Base-by-base conservation (phyloP, 1,140 invertebrate species). In the Ctenoplectra terminalis region DNA sequence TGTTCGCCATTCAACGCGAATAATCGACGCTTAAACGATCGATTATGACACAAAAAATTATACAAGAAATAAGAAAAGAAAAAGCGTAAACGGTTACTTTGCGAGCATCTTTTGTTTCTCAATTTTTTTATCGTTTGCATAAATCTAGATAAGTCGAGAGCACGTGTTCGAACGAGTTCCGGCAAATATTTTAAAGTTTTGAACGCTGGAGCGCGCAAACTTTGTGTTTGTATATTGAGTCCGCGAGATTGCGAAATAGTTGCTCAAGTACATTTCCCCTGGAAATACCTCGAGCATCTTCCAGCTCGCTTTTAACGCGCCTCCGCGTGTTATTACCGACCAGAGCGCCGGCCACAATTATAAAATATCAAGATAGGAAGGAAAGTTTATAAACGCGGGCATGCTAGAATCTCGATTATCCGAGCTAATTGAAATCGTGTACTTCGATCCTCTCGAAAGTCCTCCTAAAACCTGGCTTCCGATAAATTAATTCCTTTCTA, bases 191-290 rank as follows among this genome's bases (percentile, higher is more conserved):
- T 76, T 15, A 9, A 66, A 76, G 46, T 76, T 66, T 43, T 31
- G 26, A 76, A 20, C 5, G 46, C 13, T 29, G 8, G 1, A n/a
- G 60, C 11, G 17, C 34, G 34, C 13, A 40, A 66, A 76, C 61
- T 56, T 66, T 15, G 8, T 17, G 34, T 66, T 66, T 40, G 48
- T 54, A 43, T 26, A 54, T 66, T n/a, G 61, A 64, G n/a, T 52
- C 43, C 46, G n/a, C 15, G 60, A 54, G 37, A 64, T 76, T 76
- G 46, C 61, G 34, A 76, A 74, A 66, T 76, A 76, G 73, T 76
- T 76, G 73, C 23, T 15, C 48, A 20, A 76, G 61, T 52, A 54
- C 73, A 40, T 52, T 54, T 66, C 34, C 43, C 17, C 2, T 17
- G 4, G 46, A 66, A 76, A 63, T 66, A 54, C 61, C 37, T 40